Evolutionary conservation across 2,797 vertebrate species (phyloP).

Genomic region (Falco concolor): DNA sequence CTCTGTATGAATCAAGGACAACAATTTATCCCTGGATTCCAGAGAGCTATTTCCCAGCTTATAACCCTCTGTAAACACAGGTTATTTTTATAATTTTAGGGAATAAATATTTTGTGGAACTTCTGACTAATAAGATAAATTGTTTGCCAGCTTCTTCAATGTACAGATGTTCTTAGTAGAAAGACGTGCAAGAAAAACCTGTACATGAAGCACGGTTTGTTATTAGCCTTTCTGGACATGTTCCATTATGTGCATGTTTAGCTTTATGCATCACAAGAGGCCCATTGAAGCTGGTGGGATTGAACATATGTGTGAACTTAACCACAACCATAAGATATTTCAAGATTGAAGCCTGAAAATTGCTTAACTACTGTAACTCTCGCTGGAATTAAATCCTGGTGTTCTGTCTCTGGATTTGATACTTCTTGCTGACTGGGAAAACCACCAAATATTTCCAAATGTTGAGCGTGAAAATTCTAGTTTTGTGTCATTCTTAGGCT

Average conservation of each 20-base stretch:
- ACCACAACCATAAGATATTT: neutral
- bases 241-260: conserved; percentile 5
- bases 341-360: conserved; percentile 31
- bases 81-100: neutral
- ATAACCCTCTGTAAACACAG: conserved; percentile 3
- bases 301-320: conserved; percentile 9
- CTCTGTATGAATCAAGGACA: neutral
- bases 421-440: neutral
- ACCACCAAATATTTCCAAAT: neutral
- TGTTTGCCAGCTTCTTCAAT: conserved; percentile 20
- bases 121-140: conserved; percentile 28
- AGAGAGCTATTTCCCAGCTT: neutral
- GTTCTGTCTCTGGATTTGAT: neutral
- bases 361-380: conserved; percentile 35
- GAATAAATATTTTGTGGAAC: conserved; percentile 52
- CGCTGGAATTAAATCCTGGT: neutral
- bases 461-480: neutral
- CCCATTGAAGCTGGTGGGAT: neutral
- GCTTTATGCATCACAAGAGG: neutral
- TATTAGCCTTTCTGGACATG: neutral
- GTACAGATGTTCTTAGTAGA: neutral
- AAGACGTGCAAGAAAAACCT: neutral
- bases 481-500: neutral
- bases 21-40: neutral
- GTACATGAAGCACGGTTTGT: neutral